These are phyloP conservation scores for Bombycilla garrulus DNA, from an alignment of 2,113 vertebrate species.

Conservation along the genomic window DNA sequence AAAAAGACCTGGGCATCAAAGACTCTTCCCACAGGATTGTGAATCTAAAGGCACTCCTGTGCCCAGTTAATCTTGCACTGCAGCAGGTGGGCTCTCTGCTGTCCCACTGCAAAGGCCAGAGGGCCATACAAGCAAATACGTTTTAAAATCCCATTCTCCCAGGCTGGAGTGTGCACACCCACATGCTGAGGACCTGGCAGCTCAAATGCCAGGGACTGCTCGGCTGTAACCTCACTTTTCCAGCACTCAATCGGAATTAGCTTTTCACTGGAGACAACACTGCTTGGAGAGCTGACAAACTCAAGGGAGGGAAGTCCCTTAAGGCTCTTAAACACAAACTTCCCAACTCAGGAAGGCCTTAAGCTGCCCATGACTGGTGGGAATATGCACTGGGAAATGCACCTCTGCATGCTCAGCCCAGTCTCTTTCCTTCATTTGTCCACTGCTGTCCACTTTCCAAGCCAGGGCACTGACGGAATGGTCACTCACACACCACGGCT, in stretches of 20 bases:
- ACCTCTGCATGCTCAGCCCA: background rate
- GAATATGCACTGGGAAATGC: background rate
- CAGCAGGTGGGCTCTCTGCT: background rate
- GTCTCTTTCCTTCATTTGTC: background rate
- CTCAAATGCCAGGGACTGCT: background rate
- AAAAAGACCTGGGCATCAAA: background rate
- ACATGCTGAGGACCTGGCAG: background rate
- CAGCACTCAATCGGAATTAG: background rate
- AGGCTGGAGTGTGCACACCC: background rate
- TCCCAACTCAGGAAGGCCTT: background rate
- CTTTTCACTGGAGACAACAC: background rate
- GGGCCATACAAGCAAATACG: background rate
- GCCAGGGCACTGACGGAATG: background rate
- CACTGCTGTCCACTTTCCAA: background rate
- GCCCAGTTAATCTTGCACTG: background rate
- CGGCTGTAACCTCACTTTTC: background rate
- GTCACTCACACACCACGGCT: background rate
- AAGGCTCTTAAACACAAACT: background rate
- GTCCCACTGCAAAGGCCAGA: background rate
- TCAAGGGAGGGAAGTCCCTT: background rate
- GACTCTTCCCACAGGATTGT: background rate
- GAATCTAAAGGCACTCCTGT: background rate
- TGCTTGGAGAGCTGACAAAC: background rate
- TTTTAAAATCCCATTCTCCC: background rate
- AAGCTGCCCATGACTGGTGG: background rate